These are phyloP conservation scores for Tetranychus urticae DNA, from an alignment of 1,140 invertebrate species.

Conservation along the genomic window DNA sequence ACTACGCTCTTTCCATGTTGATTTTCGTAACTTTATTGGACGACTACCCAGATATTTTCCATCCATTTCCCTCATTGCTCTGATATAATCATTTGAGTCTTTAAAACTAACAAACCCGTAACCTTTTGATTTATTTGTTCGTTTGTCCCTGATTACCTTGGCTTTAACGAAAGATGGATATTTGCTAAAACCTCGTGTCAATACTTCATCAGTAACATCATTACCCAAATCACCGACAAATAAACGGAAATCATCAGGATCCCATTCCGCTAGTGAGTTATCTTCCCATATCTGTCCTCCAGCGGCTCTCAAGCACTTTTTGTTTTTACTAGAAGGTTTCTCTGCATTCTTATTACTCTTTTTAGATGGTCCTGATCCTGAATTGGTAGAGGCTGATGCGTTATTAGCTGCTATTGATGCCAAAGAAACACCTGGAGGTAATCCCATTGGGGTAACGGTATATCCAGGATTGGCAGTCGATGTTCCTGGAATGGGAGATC, in stretches of 20 bases:
- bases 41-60: constrained; percentile 79
- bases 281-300: constrained; percentile 76
- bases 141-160: constrained; percentile 82
- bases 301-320: constrained; percentile 57
- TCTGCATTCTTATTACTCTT: background rate
- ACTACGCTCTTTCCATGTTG: constrained; percentile 79
- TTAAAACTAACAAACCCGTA: constrained; percentile 98
- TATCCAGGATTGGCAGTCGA: background rate
- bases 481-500: background rate
- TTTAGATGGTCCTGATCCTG: constrained; percentile 2
- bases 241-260: constrained; percentile 84
- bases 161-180: constrained; percentile 83
- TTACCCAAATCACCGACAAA: constrained; percentile 98
- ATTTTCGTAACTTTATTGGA: constrained; percentile 91
- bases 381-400: background rate
- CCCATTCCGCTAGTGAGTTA: constrained; percentile 66
- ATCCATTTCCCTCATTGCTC: constrained; percentile 54
- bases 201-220: constrained; percentile 89
- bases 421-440: background rate
- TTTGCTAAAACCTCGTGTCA: constrained; percentile 78
- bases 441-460: constrained; percentile 6
- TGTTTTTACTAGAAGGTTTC: constrained; percentile 21
- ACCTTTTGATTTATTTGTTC: constrained; percentile 93
- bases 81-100: constrained; percentile 88
- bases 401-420: background rate